Conservation (phyloP, 2,797 vertebrate genomes). For the Zonotrichia albicollis region DNA sequence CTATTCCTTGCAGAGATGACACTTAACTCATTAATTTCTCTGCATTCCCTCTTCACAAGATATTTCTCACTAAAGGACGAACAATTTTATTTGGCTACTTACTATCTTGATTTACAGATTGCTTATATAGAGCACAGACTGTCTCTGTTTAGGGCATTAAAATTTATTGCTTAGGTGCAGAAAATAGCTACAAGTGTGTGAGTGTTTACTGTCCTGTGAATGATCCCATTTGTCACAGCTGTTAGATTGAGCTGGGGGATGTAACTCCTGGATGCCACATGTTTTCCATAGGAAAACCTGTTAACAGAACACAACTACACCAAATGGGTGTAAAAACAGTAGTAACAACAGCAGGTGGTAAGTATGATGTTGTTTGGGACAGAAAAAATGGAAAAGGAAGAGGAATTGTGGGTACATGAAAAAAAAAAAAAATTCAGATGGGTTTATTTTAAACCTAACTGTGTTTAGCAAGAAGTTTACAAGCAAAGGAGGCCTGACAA, state of each 20-base stretch:
- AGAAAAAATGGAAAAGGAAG: background rate
- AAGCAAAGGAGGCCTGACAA: background rate
- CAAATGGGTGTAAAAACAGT: background rate
- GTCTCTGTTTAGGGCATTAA: slow-evolving; percentile 13
- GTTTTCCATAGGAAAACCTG: background rate
- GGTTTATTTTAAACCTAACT: background rate
- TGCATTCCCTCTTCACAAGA: background rate
- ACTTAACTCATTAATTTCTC: slow-evolving; percentile 28
- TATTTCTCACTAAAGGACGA: slow-evolving; percentile 10
- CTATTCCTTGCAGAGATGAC: background rate
- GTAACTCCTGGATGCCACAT: background rate
- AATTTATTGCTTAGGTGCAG: slow-evolving; percentile 32
- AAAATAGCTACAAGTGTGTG: slow-evolving; percentile 4
- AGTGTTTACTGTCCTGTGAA: slow-evolving; percentile 10
- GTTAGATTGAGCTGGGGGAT: background rate
- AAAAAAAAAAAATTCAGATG: background rate
- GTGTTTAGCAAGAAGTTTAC: background rate
- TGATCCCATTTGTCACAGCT: slow-evolving; percentile 11
- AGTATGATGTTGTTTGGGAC: background rate
- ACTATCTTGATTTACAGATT: slow-evolving; percentile 37
- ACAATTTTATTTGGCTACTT: background rate
- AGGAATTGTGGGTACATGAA: background rate
- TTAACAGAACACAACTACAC: background rate
- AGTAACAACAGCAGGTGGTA: background rate
- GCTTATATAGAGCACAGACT: slow-evolving; percentile 7